Conservation (phyloP, 37 sponge, comb jelly and placozoan genomes). For the Crambe crambe region DNA sequence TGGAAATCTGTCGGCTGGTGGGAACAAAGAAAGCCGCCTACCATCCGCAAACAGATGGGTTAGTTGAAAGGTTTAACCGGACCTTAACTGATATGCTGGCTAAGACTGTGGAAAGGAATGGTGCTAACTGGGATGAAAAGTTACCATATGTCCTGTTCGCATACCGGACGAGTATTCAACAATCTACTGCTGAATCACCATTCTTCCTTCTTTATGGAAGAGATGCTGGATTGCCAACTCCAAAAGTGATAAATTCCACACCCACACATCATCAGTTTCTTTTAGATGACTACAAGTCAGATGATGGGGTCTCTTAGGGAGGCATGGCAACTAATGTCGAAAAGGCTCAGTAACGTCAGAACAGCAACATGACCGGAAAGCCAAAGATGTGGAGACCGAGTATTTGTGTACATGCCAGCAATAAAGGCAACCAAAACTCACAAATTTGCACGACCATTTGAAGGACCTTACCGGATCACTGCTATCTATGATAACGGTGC, state of each 20-base stretch:
- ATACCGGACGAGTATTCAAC: constrained; percentile 17
- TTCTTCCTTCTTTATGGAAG: constrained; percentile 30
- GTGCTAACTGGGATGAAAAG: constrained; percentile 14
- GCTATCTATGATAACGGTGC: too few species aligned
- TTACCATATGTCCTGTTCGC: constrained; percentile 36
- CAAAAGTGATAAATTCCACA: neutral
- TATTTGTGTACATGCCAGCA: neutral
- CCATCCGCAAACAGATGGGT: neutral
- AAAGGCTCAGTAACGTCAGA: neutral
- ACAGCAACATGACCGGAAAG: neutral
- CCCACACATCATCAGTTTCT: too few species aligned
- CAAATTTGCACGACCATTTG: neutral
- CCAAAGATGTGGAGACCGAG: neutral
- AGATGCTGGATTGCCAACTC: constrained; percentile 19
- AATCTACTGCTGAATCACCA: constrained; percentile 40
- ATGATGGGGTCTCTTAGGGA: too few species aligned
- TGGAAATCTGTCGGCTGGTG: neutral
- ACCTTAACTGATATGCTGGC: neutral
- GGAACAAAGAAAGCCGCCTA: neutral
- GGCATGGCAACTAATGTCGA: too few species aligned
- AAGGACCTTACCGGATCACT: neutral
- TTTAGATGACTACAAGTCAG: too few species aligned
- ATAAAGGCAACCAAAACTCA: neutral
- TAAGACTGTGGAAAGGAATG: neutral
- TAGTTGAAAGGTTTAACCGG: neutral